Evolutionary conservation across 23 tunicate genomes (phyloP), one percentile per base, ranked within the genome.

Genomic region (Trididemnum nubilum): DNA sequence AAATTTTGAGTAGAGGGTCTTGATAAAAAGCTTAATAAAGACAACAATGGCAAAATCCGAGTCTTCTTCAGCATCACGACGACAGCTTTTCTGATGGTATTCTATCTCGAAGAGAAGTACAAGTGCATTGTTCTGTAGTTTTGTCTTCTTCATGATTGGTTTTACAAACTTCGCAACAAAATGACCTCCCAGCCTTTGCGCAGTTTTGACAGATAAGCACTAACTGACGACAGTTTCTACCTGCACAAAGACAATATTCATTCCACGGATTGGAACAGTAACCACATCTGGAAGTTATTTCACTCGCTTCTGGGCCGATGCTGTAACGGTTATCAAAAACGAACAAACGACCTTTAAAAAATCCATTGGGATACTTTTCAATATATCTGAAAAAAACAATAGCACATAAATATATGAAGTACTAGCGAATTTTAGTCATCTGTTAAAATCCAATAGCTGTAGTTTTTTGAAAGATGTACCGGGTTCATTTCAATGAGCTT

Each of bases 321-420:
- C 85, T 67, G 73, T 70, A 91, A 28, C 97, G 83, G 25, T 91
- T 85, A 61, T 91, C 97, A 76, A 91, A 91, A 34, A 91, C 97
- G 57, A 91, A 91, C 35, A 91, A 80, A 30, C 87, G 87, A 40
- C 97, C 97, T 60, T 85, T 82, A 51, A 70, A 91, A 71, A 79
- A 65, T 28, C 86, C 89, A 59, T 85, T 72, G 1, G 97, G 97
- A 69, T 81, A 91, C 71, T 91, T 58, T 77, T 91, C 97, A 35
- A 91, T 72, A 73, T 91, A 91, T 58, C 94, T 89, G 76, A 0
- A 82, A 58, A 72, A 34, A 28, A 44, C 9, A 40, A 44, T 44
- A 44, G 54, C 54, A 44, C n/a, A n/a, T n/a, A n/a, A n/a, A n/a
- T n/a, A 12, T 22, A 22, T 18, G 15, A 65, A 23, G 15, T 65